Evolutionary conservation across 2,113 vertebrate species (phyloP), one percentile per base, ranked within the genome.

Genomic region (Leuciscus idus): DNA sequence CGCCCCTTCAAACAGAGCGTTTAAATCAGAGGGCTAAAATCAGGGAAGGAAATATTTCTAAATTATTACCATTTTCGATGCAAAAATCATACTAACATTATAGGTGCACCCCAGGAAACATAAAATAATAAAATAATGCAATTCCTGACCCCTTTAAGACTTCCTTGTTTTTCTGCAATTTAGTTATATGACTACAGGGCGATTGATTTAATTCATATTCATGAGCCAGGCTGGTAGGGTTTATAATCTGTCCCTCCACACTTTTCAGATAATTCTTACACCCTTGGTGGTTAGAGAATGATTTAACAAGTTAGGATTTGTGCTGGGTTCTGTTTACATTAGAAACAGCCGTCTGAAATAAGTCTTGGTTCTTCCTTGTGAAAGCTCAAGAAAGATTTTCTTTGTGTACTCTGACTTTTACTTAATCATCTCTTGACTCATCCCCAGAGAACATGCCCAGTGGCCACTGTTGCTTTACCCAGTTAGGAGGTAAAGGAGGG

Each of bases 361-460:
- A 80, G 70, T 57, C 74, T 62, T 57, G 68, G 33, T 68, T 78
- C 46, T 72, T 30, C 7, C 70, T 57, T 75, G 48, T 77, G 48
- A 55, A 55, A 33, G 43, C 36, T 50, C n/a, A 70, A 21, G 23
- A 50, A 76, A 48, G 33, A 84, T 73, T 39, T n/a, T 64, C 68
- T 57, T 70, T 85, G 66, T 39, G 64, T 84, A 70, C 64, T 70
- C 19, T 36, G 81, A 82, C 36, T 85, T 36, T 72, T 77, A 19
- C 61, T 84, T 86, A 86, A 84, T 86, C 88, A 82, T 82, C 68
- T 78, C 59, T 80, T 78, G 77, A 85, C 84, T 87, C 78, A 52
- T 85, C 86, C 33, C 46, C 15, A 30, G 68, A 73, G 70, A 89
- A 85, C 77, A 89, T 87, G 55, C 85, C 80, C 85, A 78, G 50